These are phyloP conservation scores for Turnix velox DNA, from an alignment of 2,113 vertebrate genomes.

Conservation along the genomic window DNA sequence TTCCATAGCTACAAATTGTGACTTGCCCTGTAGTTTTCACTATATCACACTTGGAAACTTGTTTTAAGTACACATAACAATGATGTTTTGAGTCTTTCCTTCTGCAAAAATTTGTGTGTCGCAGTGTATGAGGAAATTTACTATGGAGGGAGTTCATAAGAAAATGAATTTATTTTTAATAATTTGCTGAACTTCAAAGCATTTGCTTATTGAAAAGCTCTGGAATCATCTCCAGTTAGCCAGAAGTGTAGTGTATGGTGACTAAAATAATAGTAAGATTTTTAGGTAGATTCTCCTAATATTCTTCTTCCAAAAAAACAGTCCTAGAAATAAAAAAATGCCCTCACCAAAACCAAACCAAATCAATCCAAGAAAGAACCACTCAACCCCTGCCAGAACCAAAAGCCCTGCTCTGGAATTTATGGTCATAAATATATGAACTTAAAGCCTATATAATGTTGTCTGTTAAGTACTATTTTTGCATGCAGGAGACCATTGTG, in stretches of 20 bases:
- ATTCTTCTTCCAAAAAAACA: not conserved
- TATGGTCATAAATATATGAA: not conserved
- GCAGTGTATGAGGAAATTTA: not conserved
- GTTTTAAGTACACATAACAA: not conserved
- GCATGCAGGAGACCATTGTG: not conserved
- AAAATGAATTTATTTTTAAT: not conserved
- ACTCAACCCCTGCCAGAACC: not conserved
- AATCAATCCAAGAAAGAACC: not conserved
- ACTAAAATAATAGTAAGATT: not conserved
- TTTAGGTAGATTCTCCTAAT: not conserved
- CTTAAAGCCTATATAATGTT: fast-evolving
- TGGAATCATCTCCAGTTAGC: not conserved
- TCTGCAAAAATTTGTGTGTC: not conserved
- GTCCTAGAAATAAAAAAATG: not conserved
- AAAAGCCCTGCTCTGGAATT: not conserved
- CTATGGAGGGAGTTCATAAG: not conserved
- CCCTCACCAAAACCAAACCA: not conserved
- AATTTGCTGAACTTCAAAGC: not conserved
- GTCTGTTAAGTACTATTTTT: too few species aligned
- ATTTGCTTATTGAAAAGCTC: not conserved
- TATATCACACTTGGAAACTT: not conserved
- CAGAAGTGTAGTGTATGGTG: not conserved
- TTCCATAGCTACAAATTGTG: not conserved
- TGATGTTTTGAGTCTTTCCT: not conserved
- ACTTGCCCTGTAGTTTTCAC: not conserved